Percentiles rank a stretch among this genome's conserved stretches.
Conservation (phyloP, 2,113 vertebrate genomes). For the Sitta europaea region DNA sequence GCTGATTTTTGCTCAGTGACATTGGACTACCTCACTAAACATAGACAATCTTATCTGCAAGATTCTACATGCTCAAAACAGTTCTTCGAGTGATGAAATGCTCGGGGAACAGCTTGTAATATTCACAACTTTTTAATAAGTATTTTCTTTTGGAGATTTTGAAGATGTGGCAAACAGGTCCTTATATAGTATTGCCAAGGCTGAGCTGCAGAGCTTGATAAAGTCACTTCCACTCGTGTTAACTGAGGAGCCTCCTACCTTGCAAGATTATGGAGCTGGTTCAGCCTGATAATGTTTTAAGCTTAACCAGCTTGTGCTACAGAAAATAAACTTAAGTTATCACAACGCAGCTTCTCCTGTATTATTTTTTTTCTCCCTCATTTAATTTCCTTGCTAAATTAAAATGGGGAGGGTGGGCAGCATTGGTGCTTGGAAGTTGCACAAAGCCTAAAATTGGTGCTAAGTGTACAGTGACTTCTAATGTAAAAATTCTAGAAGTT, state of each 20-base stretch:
- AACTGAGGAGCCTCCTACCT: conserved; percentile 48
- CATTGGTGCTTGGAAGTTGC: background rate
- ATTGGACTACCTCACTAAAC: background rate
- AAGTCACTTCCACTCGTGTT: conserved; percentile 20
- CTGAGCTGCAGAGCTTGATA: conserved; percentile 39
- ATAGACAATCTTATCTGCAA: background rate
- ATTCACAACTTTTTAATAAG: conserved; percentile 57
- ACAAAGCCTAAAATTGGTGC: background rate
- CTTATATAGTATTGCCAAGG: conserved; percentile 54
- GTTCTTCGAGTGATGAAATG: background rate
- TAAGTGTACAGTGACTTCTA: background rate
- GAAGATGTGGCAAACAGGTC: conserved; percentile 28
- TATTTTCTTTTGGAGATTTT: conserved; percentile 42
- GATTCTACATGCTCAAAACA: background rate
- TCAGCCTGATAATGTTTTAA: conserved; percentile 25
- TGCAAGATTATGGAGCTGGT: conserved; percentile 42
- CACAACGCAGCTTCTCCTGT: background rate
- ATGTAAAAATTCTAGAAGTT: conserved; percentile 48
- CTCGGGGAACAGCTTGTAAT: conserved; percentile 56
- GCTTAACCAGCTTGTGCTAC: background rate
- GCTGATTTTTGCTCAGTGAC: background rate
- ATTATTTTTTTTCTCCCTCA: background rate
- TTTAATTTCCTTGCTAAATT: background rate
- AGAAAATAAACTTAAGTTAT: background rate
- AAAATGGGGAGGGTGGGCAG: background rate